These are phyloP conservation scores for Stenotaenia linearis DNA, from an alignment of 2,888 invertebrate genomes.

Conservation along the genomic window DNA sequence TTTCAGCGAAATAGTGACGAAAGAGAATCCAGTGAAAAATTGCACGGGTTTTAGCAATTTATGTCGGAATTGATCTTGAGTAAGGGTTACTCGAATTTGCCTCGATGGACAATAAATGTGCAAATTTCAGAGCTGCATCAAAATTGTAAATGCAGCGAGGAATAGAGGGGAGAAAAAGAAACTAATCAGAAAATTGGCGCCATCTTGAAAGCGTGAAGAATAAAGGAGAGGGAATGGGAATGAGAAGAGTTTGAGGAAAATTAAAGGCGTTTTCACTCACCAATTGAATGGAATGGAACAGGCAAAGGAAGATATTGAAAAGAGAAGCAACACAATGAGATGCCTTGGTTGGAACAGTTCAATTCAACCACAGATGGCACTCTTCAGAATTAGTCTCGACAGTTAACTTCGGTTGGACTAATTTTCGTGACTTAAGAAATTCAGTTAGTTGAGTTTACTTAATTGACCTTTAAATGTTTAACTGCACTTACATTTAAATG, in stretches of 20 bases:
- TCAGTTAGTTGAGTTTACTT: not conserved
- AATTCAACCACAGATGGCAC: constrained; percentile 13
- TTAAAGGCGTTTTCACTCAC: not conserved
- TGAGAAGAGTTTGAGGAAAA: not conserved
- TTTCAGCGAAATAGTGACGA: not conserved
- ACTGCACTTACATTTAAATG: too few species aligned
- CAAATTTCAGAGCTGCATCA: not conserved
- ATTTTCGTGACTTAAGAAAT: not conserved
- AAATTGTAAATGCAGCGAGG: not conserved
- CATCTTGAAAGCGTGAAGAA: not conserved
- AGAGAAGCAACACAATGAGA: constrained; percentile 15
- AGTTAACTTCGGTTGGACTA: not conserved
- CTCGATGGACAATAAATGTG: not conserved
- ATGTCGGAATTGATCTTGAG: not conserved
- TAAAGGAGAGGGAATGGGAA: not conserved
- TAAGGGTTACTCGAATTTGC: not conserved
- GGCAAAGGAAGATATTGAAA: constrained; percentile 11
- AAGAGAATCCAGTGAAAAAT: not conserved
- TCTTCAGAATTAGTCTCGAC: constrained; percentile 8
- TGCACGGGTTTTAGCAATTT: not conserved
- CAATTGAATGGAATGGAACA: not conserved
- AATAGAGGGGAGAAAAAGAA: not conserved
- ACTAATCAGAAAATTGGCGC: constrained; percentile 6
- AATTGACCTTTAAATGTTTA: not conserved
- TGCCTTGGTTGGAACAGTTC: constrained; percentile 6